Base-by-base conservation (phyloP, 1,140 invertebrate species). In the Drosophila sturtevanti region DNA sequence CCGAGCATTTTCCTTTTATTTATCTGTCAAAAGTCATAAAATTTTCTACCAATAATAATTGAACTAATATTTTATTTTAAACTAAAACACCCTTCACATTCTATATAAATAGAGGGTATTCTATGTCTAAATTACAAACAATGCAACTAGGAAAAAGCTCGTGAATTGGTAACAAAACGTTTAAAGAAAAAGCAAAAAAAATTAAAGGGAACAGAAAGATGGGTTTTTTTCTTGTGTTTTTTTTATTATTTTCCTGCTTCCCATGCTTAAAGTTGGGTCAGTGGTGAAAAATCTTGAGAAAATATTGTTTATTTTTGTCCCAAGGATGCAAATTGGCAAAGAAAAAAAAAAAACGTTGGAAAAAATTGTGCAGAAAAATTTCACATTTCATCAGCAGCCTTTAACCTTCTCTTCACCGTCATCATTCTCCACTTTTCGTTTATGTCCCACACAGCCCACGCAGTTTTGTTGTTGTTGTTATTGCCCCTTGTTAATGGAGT, bases 221-320 rank as follows among this genome's bases (percentile, higher is more conserved):
- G n/a, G 27, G 27, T 31, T 31, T 31, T 31, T 31, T 4, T 24
- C 0, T 0, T 0, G 0, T 24, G 2, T 24, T 24, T 24, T 24
- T 51, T 66, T 51, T 66, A 62, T 60, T 64, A 60, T 72, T 78
- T 78, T 78, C 76, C 76, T 75, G 76, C 64, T 76, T 72, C 67
- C 67, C 68, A 67, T 55, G 62, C 37, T 56, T 11, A 71, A 75
- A 75, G 72, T 74, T 75, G 72, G 72, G 71, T 74, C 75, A 74
- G 71, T 72, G 70, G 67, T 75, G 71, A 78, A 76, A 62, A 78
- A 74, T 74, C 65, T 74, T 65, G 54, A 22, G 54, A 56, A 56
- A 55, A 56, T n/a, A n/a, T 34, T 56, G 54, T 35, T 56, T 35
- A 27, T 64, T 72, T 76, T 76, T 67, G 62, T 58, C 37, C 56